phyloP scores from a whole-genome alignment of 2,888 invertebrate species.

The Hirtodrosophila trivittata region DNA sequence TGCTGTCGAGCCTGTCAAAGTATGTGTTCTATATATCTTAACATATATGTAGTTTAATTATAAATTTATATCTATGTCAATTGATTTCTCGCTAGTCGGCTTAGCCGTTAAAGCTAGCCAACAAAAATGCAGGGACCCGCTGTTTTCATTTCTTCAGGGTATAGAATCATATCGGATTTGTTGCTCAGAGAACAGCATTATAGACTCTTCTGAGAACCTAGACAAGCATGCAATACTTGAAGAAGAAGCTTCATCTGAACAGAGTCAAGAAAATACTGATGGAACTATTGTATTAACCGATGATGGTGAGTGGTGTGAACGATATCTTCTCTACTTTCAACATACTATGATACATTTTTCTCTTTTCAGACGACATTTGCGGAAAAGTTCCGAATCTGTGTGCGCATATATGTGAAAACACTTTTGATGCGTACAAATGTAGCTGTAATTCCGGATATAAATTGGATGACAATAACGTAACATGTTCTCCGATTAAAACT shows the following conservation, averaged over 20 bases:
- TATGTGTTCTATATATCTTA: not conserved
- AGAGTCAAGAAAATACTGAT: slow-evolving; percentile 30
- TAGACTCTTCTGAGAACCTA: slow-evolving; percentile 1
- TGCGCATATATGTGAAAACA: slow-evolving; percentile 86
- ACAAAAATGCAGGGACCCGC: slow-evolving; percentile 85
- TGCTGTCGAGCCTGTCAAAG: slow-evolving; percentile 87
- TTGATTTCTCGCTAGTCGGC: too few relatives aligned
- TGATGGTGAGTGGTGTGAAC: slow-evolving; percentile 59
- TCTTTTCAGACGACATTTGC: slow-evolving; percentile 85
- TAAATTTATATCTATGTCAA: too few relatives aligned
- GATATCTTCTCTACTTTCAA: too few relatives aligned
- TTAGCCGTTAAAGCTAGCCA: slow-evolving; percentile 85
- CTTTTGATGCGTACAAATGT: slow-evolving; percentile 85
- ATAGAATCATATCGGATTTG: slow-evolving; percentile 87
- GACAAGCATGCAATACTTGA: not conserved
- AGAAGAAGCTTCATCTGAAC: slow-evolving; percentile 1
- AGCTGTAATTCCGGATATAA: slow-evolving; percentile 84
- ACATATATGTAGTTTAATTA: not conserved
- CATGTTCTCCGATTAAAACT: slow-evolving; percentile 83
- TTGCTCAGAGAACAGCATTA: slow-evolving; percentile 83
- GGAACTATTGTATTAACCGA: slow-evolving; percentile 68
- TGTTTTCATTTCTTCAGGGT: slow-evolving; percentile 82
- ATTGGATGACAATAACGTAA: slow-evolving; percentile 85
- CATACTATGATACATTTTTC: not conserved
- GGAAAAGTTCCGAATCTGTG: slow-evolving; percentile 84